A percentile compares a stretch with the other conserved stretches of the same genome.
Evolutionary conservation across 2,113 vertebrate species (phyloP).

Genomic region (Plecotus auritus): DNA sequence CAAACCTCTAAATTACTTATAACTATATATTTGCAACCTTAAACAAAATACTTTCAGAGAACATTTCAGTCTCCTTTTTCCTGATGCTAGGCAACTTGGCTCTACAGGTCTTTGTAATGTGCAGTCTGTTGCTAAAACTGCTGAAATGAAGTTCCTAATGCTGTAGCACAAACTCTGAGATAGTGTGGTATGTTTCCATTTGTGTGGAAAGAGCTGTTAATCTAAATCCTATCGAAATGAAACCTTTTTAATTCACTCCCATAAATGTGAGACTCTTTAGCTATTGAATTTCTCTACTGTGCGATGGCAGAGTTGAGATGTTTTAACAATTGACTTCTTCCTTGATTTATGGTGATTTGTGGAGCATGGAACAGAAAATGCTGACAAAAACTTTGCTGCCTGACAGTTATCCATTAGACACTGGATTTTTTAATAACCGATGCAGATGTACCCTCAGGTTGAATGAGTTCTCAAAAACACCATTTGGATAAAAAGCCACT

Average conservation of each 20-base stretch:
- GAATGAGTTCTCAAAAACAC: slow-evolving; percentile 41
- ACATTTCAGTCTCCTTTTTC: not conserved
- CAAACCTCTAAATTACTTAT: slow-evolving; percentile 9
- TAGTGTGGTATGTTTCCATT: not conserved
- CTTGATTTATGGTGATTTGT: slow-evolving; percentile 47
- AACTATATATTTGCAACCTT: slow-evolving; percentile 17
- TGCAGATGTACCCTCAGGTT: not conserved
- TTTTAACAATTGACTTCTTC: not conserved
- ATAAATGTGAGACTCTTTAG: not conserved
- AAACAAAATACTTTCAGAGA: slow-evolving; percentile 41
- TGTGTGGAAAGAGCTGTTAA: not conserved
- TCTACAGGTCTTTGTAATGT: not conserved
- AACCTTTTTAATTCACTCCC: slow-evolving; percentile 20
- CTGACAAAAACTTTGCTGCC: slow-evolving; percentile 40
- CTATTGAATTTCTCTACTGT: not conserved
- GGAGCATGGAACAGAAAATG: slow-evolving; percentile 49
- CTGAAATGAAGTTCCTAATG: not conserved
- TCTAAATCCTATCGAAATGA: slow-evolving; percentile 31
- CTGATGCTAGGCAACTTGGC: slow-evolving; percentile 6
- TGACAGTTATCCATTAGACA: slow-evolving; percentile 28
- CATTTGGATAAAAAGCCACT: slow-evolving; percentile 44
- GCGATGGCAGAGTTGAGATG: not conserved
- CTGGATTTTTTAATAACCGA: slow-evolving; percentile 49
- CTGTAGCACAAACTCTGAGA: not conserved
- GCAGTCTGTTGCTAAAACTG: not conserved